phyloP scores from a whole-genome alignment of 2,113 vertebrate genomes.

The Zootoca vivipara region DNA sequence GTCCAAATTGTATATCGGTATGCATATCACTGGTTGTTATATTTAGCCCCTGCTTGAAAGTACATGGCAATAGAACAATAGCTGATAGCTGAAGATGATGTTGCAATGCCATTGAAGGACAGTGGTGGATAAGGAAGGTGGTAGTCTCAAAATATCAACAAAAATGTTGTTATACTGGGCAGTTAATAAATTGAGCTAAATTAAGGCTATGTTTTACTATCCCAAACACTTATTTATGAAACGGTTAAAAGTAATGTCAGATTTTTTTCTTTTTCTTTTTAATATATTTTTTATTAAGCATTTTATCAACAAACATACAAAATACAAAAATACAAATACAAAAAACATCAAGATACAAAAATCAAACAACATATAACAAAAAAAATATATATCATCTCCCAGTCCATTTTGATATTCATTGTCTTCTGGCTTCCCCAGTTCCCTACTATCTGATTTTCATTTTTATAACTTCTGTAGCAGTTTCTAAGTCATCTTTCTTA shows the following conservation, averaged over 20 bases:
- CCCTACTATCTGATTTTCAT: too few relatives aligned
- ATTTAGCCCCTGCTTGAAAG: not conserved
- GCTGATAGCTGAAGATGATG: not conserved
- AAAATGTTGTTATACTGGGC: not conserved
- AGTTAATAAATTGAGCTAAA: not conserved
- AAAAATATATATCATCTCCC: too few relatives aligned
- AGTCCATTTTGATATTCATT: too few relatives aligned
- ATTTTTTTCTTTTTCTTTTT: too few relatives aligned
- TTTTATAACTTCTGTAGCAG: too few relatives aligned
- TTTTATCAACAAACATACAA: too few relatives aligned
- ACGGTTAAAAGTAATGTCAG: not conserved
- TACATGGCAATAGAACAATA: not conserved
- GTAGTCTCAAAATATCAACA: not conserved
- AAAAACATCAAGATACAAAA: too few relatives aligned
- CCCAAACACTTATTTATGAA: not conserved
- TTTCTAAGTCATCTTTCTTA: too few relatives aligned
- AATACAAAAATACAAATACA: too few relatives aligned
- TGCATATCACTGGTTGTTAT: not conserved
- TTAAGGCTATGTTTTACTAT: not conserved
- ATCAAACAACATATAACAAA: too few relatives aligned
- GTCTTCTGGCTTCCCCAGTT: too few relatives aligned
- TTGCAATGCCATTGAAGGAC: not conserved
- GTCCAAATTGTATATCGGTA: not conserved
- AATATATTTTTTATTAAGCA: too few relatives aligned
- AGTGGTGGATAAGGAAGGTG: not conserved